These are phyloP conservation scores for Thereva nobilitata DNA, from an alignment of 2,888 invertebrate species.

Conservation along the genomic window DNA sequence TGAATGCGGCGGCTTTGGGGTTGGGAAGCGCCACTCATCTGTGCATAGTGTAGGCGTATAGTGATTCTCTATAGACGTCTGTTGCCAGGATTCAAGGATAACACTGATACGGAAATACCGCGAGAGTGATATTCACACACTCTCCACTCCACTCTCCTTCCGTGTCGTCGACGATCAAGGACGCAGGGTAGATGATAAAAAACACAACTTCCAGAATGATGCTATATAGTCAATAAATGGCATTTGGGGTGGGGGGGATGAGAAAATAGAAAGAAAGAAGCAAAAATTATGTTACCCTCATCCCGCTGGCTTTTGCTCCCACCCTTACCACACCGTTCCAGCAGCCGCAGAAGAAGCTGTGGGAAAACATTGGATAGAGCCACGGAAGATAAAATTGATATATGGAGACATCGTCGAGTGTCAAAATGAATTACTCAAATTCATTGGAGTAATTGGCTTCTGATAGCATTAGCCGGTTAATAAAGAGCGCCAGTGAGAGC, in stretches of 20 bases:
- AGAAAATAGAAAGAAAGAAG: background rate
- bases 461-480: constrained; percentile 32
- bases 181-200: constrained; percentile 14
- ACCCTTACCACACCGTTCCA: background rate
- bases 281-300: constrained; percentile 23
- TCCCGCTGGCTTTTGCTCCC: background rate
- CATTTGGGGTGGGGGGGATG: background rate
- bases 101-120: too few species aligned
- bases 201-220: background rate
- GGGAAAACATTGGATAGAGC: constrained; percentile 25
- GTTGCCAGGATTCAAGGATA: too few species aligned
- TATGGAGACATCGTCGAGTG: constrained; percentile 37
- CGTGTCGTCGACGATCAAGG: too few species aligned
- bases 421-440: constrained; percentile 38
- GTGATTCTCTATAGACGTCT: too few species aligned
- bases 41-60: too few species aligned
- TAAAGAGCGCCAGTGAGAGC: constrained; percentile 16
- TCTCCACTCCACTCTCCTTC: too few species aligned
- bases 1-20: too few species aligned
- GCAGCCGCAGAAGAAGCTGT: background rate
- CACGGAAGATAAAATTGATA: constrained; percentile 39
- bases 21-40: too few species aligned
- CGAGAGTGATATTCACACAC: too few species aligned
- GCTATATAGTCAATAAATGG: background rate
- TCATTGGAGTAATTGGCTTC: constrained; percentile 37